Evolutionary conservation across 2,113 vertebrate species (phyloP), one percentile per base, ranked within the genome.

Genomic region (Cinclus mexicanus): DNA sequence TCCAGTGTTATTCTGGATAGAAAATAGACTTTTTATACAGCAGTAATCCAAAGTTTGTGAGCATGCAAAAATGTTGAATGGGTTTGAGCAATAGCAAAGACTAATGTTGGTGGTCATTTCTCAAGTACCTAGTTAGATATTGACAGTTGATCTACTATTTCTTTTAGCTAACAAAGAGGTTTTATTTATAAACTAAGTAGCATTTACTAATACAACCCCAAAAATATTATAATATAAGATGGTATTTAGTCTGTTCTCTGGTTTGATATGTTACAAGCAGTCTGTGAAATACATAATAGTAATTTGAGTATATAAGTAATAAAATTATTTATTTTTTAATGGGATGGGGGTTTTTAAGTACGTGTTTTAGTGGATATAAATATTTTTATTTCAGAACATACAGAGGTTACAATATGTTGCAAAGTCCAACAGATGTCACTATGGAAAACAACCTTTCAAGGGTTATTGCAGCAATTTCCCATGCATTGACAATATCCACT

Each of bases 401-500:
- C 31, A 98, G 99, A 97, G 99, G 99, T 47, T 99, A 98, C 97
- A 99, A 91, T 92, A 96, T 99, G 64, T 97, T 98, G 21, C 98
- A 97, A 56, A 83, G 96, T 49, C 97, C 98, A 68, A 98, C 99
- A 22, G 99, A 99, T 39, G 97, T 99, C 87, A 99, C 99, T 22
- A 65, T 99, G 96, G 99, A 99, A 92, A 99, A 99, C 96, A 99
- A 99, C 94, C 97, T 99, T 61, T 99, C 99, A 11, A 98, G 99
- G 71, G 98, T 99, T 42, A 96, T 99, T 57, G 98, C 98, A 8
- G 98, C 98, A 0, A 97, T 99, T 94, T 99, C 98, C 46, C 99
- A 99, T 7, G 98, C 98, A 1, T 86, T 99, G 59, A 98, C 98
- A 74, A 98, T 98, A 6, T 99, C 99, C n/a, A 98, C 99, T 91